Conservation (phyloP, 2,888 invertebrate genomes). For the Saturnia japonica region DNA sequence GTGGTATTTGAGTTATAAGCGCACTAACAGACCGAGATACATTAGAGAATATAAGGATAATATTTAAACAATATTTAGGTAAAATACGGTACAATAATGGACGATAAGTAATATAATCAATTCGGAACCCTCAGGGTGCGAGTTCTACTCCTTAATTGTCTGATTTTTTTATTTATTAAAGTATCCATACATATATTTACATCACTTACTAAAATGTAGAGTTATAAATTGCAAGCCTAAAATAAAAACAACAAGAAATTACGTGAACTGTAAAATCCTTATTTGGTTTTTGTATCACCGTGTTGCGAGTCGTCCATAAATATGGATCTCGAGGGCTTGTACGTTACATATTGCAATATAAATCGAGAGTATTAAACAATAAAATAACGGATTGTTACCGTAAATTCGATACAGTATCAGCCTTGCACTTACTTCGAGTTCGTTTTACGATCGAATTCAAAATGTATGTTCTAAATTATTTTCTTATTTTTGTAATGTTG, state of each 20-base stretch:
- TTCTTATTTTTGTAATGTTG: too few species aligned
- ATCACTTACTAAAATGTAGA: neutral
- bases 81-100: too few species aligned
- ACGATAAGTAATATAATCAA: too few species aligned
- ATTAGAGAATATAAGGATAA: too few species aligned
- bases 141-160: too few species aligned
- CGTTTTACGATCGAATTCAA: neutral
- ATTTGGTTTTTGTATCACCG: slow-evolving; percentile 50
- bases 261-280: slow-evolving; percentile 39
- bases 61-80: too few species aligned
- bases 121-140: too few species aligned
- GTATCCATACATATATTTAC: neutral
- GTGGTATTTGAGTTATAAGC: too few species aligned
- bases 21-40: too few species aligned
- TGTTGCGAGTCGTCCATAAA: slow-evolving; percentile 42
- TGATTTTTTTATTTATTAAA: neutral
- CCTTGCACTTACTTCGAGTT: neutral
- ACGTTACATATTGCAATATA: slow-evolving; percentile 33
- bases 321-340: slow-evolving; percentile 42
- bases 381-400: neutral
- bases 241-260: neutral
- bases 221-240: neutral
- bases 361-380: slow-evolving; percentile 31
- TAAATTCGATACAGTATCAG: neutral
- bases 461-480: neutral